A percentile compares a stretch with the other conserved stretches of the same genome.
phyloP scores from a whole-genome alignment of 2,113 vertebrate species.

The Aphyosemion australe region DNA sequence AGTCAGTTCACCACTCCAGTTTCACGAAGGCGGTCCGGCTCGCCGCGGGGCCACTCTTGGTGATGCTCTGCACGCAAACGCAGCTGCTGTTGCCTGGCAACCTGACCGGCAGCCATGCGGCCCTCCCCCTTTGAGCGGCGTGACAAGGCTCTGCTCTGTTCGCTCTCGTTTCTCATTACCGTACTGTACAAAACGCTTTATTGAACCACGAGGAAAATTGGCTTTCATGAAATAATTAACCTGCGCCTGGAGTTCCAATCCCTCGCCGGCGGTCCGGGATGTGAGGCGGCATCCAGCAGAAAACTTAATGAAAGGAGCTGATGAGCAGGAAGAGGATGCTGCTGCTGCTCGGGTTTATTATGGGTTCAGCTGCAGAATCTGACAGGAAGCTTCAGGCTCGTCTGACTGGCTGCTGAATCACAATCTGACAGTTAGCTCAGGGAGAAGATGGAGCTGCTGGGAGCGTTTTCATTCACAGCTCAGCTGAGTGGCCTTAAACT shows the following conservation, averaged over 20 bases:
- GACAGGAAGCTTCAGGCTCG: conserved; percentile 15
- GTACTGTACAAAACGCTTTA: conserved; percentile 53
- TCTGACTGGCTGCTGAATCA: not conserved
- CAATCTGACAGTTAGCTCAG: not conserved
- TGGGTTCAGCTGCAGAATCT: conserved; percentile 4
- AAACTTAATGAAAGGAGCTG: conserved; percentile 28
- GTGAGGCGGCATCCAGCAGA: conserved; percentile 21
- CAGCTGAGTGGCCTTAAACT: not conserved
- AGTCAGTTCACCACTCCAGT: not conserved
- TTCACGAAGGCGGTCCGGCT: conserved; percentile 33
- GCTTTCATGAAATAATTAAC: conserved; percentile 63
- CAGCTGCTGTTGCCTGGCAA: conserved; percentile 74
- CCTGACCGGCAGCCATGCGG: conserved; percentile 50
- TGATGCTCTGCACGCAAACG: conserved; percentile 65
- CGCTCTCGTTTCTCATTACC: conserved; percentile 64
- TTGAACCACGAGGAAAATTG: conserved; percentile 56
- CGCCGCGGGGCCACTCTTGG: conserved; percentile 47
- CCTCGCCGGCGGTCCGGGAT: conserved; percentile 33
- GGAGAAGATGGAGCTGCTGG: not conserved
- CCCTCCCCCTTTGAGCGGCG: conserved; percentile 47
- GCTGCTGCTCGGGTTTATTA: conserved; percentile 23
- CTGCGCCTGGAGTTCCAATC: conserved; percentile 22
- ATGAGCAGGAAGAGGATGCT: conserved; percentile 33
- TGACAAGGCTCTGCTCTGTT: conserved; percentile 63
- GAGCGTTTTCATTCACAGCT: not conserved